phyloP scores from a whole-genome alignment of 2,113 vertebrate genomes.

The Capreolus pygargus region DNA sequence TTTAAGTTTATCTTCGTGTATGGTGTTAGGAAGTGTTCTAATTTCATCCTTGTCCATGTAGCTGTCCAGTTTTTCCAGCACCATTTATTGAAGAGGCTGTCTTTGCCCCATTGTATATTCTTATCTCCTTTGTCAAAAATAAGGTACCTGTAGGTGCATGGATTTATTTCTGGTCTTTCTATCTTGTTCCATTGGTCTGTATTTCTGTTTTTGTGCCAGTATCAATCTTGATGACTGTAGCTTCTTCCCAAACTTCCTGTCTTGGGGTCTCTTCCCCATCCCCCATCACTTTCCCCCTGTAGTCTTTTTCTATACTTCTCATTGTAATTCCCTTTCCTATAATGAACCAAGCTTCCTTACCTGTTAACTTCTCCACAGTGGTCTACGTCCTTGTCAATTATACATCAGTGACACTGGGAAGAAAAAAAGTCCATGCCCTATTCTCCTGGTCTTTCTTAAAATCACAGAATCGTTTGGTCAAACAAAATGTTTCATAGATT shows the following conservation, averaged over 20 bases:
- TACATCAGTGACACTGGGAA: not conserved
- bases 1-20: not conserved
- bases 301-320: not conserved
- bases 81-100: not conserved
- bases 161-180: not conserved
- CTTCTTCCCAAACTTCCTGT: not conserved
- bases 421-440: not conserved
- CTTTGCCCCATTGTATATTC: not conserved
- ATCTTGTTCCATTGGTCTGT: not conserved
- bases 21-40: not conserved
- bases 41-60: not conserved
- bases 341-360: not conserved
- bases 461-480: not conserved
- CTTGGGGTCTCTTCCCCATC: not conserved
- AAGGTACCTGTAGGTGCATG: not conserved
- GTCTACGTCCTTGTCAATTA: not conserved
- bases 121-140: not conserved
- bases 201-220: not conserved
- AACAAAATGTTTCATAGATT: not conserved
- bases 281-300: not conserved
- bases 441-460: not conserved
- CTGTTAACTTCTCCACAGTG: not conserved
- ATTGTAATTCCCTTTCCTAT: not conserved
- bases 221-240: not conserved
- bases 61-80: not conserved